Evolutionary conservation across 2,113 vertebrate species (phyloP), one percentile per base, ranked within the genome.

Genomic region (Nymphicus hollandicus): DNA sequence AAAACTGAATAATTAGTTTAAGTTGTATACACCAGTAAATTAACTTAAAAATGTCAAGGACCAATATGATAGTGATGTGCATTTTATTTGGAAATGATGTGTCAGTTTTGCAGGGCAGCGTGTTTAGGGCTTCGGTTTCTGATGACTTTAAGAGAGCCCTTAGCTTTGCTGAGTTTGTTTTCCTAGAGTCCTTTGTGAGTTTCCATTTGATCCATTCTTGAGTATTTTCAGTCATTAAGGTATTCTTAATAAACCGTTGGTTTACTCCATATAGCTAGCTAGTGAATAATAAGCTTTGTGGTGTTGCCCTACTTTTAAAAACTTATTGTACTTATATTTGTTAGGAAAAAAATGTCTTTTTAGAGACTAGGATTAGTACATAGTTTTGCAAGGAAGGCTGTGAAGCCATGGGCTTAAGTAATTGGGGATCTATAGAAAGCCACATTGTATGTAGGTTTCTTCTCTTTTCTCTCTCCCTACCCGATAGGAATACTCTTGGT

Each of bases 231-330:
- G 81, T 91, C 77, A 72, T 68, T 86, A 94, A 29, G 29, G 37
- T 93, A 81, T 69, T 87, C 69, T 88, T 81, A 86, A 52, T 47
- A 37, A 83, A 89, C 56, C 20, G 13, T 63, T 86, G n/a, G 9
- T 86, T 86, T 83, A 82, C 46, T 71, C 61, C 2, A 3, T 71
- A 15, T 76, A 71, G 47, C 28, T 37, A 31, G 46, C 46, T 39
- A 43, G n/a, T 93, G 84, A 93, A 89, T 91, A 89, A 86, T 63
- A 58, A 86, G 84, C 91, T 93, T 96, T 95, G 91, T 93, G 20
- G 15, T 71, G 41, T 76, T 89, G 66, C 66, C 81, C 77, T 93
- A 71, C 88, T 91, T 96, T 74, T 82, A 29, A 76, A 88, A 93
- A 88, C 28, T 15, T 89, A 15, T 83, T 86, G n/a, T 80, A 63